phyloP scores from a whole-genome alignment of 2,113 vertebrate species.

The Sorex fumeus region DNA sequence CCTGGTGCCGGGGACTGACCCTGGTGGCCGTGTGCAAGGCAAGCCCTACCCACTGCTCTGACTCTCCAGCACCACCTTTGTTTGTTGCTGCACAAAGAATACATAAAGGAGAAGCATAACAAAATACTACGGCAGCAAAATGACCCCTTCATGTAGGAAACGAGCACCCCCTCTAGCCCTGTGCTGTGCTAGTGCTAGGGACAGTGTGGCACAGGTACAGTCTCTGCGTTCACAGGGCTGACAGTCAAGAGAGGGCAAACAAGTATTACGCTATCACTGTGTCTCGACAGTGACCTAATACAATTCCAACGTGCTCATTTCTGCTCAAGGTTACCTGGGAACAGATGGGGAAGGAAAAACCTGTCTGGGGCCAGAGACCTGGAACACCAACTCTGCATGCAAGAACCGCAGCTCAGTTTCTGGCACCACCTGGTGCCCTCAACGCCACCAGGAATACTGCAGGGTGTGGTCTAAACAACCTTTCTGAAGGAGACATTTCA shows the following conservation, averaged over 20 bases:
- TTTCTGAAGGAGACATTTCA: conserved; percentile 38
- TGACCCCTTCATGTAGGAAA: neutral
- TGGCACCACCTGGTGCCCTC: too few species aligned
- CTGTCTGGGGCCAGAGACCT: too few species aligned
- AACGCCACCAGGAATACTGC: too few species aligned
- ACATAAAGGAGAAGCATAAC: neutral
- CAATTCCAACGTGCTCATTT: neutral
- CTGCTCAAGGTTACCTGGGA: neutral
- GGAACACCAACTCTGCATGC: too few species aligned
- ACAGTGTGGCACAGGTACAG: neutral
- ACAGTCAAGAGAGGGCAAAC: neutral
- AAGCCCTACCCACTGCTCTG: too few species aligned
- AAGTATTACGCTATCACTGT: neutral
- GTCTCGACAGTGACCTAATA: neutral
- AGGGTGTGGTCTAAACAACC: neutral
- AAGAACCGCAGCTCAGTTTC: too few species aligned
- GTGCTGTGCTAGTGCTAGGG: neutral
- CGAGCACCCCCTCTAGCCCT: neutral
- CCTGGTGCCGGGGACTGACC: too few species aligned
- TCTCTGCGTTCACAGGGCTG: neutral
- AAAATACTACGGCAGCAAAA: neutral
- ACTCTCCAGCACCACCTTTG: neutral
- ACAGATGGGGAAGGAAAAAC: too few species aligned
- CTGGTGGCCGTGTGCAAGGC: too few species aligned
- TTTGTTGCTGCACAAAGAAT: neutral